These are phyloP conservation scores for Hemicordylus capensis DNA, from an alignment of 2,113 vertebrate genomes.

Conservation along the genomic window DNA sequence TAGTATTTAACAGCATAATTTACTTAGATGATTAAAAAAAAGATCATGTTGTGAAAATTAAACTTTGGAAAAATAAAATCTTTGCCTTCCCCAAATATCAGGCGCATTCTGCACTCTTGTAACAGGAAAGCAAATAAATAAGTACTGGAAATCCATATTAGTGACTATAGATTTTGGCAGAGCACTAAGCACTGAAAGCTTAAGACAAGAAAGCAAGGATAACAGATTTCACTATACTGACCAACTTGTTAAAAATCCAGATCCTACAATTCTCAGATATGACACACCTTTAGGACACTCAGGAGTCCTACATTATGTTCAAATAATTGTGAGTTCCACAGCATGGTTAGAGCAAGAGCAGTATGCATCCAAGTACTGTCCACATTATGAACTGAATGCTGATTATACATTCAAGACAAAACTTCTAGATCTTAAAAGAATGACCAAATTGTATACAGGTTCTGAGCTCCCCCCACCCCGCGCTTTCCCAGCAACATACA, in stretches of 20 bases:
- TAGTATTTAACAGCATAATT: constrained; percentile 6
- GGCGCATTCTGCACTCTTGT: constrained; percentile 35
- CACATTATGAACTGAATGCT: constrained; percentile 41
- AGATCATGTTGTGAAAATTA: constrained; percentile 12
- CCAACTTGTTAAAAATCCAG: constrained; percentile 26
- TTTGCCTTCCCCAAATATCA: neutral
- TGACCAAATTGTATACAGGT: constrained; percentile 10
- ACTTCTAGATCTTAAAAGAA: neutral
- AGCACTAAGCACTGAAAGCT: constrained; percentile 10
- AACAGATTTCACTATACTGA: neutral
- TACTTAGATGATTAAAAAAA: neutral
- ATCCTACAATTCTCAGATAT: constrained; percentile 25
- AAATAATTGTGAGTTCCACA: constrained; percentile 38
- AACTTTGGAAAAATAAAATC: constrained; percentile 8
- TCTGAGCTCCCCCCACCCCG: too few species aligned
- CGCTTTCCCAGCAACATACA: neutral
- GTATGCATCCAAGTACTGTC: constrained; percentile 26
- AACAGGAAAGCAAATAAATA: constrained; percentile 33
- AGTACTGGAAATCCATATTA: constrained; percentile 34
- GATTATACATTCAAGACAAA: constrained; percentile 31
- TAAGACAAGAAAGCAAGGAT: constrained; percentile 32
- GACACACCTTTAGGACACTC: constrained; percentile 27
- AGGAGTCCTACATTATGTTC: constrained; percentile 48
- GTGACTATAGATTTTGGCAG: constrained; percentile 35
- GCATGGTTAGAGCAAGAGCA: constrained; percentile 52